phyloP scores from a whole-genome alignment of 2,113 vertebrate species.

The Sylvietta virens region DNA sequence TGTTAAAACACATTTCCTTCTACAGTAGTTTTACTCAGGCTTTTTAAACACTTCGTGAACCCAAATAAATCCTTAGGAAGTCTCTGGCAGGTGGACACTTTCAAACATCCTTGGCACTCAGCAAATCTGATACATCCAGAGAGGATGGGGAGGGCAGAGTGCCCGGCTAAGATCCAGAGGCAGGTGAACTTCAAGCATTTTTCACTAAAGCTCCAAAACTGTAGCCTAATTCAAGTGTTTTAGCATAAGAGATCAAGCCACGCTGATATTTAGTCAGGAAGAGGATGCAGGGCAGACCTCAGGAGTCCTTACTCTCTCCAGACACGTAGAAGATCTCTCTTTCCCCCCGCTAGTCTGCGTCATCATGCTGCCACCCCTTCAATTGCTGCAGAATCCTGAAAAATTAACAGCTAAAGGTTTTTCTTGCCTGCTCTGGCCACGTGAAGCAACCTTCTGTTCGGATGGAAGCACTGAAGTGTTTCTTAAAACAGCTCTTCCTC shows the following conservation, averaged over 20 bases:
- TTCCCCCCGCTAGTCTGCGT: not conserved
- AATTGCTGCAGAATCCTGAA: not conserved
- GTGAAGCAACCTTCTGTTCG: not conserved
- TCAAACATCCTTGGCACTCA: not conserved
- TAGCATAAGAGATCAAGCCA: not conserved
- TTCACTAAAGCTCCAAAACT: not conserved
- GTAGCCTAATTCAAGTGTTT: not conserved
- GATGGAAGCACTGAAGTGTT: not conserved
- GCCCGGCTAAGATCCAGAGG: not conserved
- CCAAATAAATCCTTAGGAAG: not conserved
- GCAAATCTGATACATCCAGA: not conserved
- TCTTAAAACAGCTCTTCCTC: constrained; percentile 9
- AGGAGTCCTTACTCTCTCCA: not conserved
- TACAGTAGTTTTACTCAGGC: not conserved
- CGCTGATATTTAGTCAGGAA: not conserved
- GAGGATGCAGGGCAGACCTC: not conserved
- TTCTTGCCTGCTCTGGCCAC: not conserved
- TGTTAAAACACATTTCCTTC: not conserved
- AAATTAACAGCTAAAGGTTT: not conserved
- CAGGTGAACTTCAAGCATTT: not conserved
- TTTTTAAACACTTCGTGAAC: not conserved
- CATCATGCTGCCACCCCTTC: not conserved
- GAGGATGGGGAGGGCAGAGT: not conserved
- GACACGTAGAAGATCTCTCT: not conserved
- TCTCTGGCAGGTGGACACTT: not conserved